phyloP scores from a whole-genome alignment of 2,113 vertebrate genomes.

The Rhinoderma darwinii region DNA sequence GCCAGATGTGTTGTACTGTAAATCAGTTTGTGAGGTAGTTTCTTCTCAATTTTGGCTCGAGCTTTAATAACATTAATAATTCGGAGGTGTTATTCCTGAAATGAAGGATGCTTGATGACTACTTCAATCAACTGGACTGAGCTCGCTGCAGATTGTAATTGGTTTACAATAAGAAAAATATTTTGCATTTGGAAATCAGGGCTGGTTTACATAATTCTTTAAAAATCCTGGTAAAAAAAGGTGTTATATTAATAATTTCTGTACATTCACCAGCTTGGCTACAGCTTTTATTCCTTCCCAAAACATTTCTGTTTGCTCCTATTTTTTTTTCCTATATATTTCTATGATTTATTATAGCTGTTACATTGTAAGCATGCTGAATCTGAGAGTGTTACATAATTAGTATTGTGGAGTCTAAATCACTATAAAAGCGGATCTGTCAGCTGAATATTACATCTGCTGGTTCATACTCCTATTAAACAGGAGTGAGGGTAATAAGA shows the following conservation, averaged over 20 bases:
- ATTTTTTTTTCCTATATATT: too few species aligned
- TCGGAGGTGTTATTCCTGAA: not conserved
- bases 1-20: not conserved
- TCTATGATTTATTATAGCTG: too few species aligned
- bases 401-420: too few species aligned
- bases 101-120: constrained; percentile 14
- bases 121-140: constrained; percentile 1
- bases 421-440: too few species aligned
- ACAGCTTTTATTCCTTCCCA: too few species aligned
- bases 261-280: not conserved
- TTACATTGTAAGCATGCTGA: too few species aligned
- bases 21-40: not conserved
- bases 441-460: too few species aligned
- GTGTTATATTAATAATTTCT: not conserved
- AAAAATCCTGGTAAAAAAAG: not conserved
- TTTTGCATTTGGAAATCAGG: not conserved
- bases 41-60: not conserved
- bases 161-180: constrained; percentile 6
- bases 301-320: too few species aligned
- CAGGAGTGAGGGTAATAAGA: too few species aligned
- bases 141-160: not conserved
- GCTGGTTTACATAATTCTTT: not conserved
- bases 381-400: too few species aligned
- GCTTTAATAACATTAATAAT: not conserved
- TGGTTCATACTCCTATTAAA: too few species aligned